Base-by-base conservation (phyloP, 2,797 vertebrate species). In the Geotria australis region DNA sequence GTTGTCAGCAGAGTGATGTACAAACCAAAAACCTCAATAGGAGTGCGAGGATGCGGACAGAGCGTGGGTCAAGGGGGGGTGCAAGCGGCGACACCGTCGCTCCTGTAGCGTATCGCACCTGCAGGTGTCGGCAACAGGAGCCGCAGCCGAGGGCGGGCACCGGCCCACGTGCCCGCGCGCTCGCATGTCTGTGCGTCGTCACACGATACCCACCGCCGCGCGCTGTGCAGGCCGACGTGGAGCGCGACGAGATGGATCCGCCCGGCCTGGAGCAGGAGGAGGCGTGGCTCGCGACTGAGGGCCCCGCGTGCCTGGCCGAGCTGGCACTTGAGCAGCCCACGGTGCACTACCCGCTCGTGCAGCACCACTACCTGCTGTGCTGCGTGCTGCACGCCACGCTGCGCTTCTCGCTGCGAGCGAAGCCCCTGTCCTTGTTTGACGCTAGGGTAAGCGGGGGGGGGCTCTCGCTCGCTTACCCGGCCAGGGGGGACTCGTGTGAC, bases 361-460 rank as follows among this genome's bases (percentile, higher is more conserved):
- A 89, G 55, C 91, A 96, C 66, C 89, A 98, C 66, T 91, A 79
- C 2, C 63, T 91, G 61, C 63, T 98, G 11, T 80, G 79, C 5
- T 74, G 78, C 0, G n/a, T 91, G 62, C 61, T 91, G 10, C 79
- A 80, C 0, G 74, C 77, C 2, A 63, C 76, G 57, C 83, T 82
- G 81, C 76, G 73, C 63, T 86, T 96, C 60, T 68, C 71, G 0
- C 65, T 94, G 58, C 83, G 78, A 67, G 70, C 85, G 60, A 95
- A 89, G 70, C 85, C 88, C 0, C 80, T 98, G 24, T 66, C 79
- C 1, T 76, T 96, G 55, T 98, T 94, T 58, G 89, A 98, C 60
- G 85, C 77, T 69, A 93, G 91, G 81, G 91, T 93, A 63, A 48
- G 69, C 46, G n/a, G 24, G 24, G 24, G 24, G 38, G 38, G 38